Conservation (phyloP, 2,888 invertebrate genomes). For the Lypha dubia region DNA sequence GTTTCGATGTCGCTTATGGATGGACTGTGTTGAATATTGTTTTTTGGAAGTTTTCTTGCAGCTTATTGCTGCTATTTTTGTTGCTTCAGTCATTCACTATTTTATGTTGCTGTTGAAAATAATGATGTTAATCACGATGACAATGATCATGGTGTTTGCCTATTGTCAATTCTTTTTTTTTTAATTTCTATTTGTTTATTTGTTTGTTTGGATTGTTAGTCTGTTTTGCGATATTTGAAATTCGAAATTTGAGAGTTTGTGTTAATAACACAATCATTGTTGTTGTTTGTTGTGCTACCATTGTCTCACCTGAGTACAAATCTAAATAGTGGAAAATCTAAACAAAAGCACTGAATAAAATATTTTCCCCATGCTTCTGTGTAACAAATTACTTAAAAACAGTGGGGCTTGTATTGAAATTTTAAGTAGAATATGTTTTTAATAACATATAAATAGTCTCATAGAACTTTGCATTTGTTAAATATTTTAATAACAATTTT, state of each 20-base stretch:
- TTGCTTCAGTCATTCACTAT: slow-evolving; percentile 25
- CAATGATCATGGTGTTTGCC: slow-evolving; percentile 73
- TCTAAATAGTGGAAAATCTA: slow-evolving; percentile 76
- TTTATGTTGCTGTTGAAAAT: slow-evolving; percentile 58
- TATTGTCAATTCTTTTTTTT: slow-evolving; percentile 60
- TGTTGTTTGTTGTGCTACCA: slow-evolving; percentile 35
- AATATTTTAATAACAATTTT: no score
- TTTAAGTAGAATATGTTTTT: no score
- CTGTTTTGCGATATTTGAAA: slow-evolving; percentile 24
- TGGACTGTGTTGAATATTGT: slow-evolving; percentile 39
- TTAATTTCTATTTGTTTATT: slow-evolving; percentile 1
- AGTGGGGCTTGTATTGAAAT: slow-evolving; percentile 45
- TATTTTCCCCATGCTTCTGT: slow-evolving; percentile 38
- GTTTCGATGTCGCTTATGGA: slow-evolving; percentile 19
- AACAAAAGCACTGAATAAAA: slow-evolving; percentile 43
- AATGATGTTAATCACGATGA: slow-evolving; percentile 74
- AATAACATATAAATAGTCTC: no score
- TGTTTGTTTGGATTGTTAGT: background rate
- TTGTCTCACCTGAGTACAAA: slow-evolving; percentile 75
- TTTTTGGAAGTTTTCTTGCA: slow-evolving; percentile 29
- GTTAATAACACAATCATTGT: slow-evolving; percentile 38
- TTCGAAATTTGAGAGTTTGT: slow-evolving; percentile 54
- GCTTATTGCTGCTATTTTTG: slow-evolving; percentile 22
- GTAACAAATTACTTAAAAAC: slow-evolving; percentile 40
- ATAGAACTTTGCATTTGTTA: no score